Base-by-base conservation (phyloP, 2,797 vertebrate species). In the Aldrovandia affinis region DNA sequence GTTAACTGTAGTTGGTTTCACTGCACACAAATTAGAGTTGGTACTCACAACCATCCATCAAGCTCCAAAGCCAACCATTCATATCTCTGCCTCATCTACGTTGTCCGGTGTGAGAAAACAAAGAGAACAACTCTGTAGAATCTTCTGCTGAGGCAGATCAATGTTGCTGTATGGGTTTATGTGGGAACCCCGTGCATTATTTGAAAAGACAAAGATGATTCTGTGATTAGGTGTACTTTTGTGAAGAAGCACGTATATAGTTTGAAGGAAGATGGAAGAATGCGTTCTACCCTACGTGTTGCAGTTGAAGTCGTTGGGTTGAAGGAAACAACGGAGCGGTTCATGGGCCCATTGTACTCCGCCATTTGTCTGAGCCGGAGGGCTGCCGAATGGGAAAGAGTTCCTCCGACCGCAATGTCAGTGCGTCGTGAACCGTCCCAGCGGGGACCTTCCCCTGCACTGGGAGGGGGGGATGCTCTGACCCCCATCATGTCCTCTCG, bases 341-440 rank as follows among this genome's bases (percentile, higher is more conserved):
- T 22, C 20, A 22, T 91, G 81, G 1, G 68, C 50, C 20, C 91
- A 92, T 89, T 89, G 87, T 88, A n/a, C n/a, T n/a, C 75, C 50
- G 86, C 86, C 85, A 88, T 89, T 90, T 92, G 87, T 91, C 55
- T 52, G 44, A 80, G 80, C 93, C 86, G 90, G 86, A 87, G 54
- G 47, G 89, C 70, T 30, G 84, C 30, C 30, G 70, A 83, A 83
- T 88, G 90, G 84, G 88, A 86, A 85, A 86, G 86, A 92, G 88
- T 91, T 91, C 88, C 89, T 87, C 92, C 10, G 44, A 68, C 61
- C 79, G 68, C 39, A 50, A 33, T 57, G 25, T 8, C 52, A 65
- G 80, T 30, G 68, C 82, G 70, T 78, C 14, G n/a, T 65, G 61
- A 65, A 82, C 22, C 70, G 78, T 89, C 81, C 85, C 84, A 79